Evolutionary conservation across 2,113 vertebrate genomes (phyloP).

Genomic region (Gallinago jamesoni): DNA sequence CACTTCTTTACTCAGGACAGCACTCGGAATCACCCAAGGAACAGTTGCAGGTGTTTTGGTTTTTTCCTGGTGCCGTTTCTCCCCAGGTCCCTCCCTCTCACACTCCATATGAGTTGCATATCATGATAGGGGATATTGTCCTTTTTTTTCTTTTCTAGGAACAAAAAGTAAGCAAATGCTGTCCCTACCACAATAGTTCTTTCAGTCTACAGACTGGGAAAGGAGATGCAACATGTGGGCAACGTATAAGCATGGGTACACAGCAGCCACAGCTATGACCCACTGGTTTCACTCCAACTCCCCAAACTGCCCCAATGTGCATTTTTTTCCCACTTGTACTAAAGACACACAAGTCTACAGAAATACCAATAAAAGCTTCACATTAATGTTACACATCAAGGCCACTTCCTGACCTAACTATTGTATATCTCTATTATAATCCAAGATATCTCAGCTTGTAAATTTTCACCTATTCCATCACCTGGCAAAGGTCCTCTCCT

Average conservation of each 20-base stretch:
- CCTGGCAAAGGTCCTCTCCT: background rate
- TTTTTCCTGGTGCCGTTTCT: background rate
- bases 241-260: accelerated
- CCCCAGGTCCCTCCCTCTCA: background rate
- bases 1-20: background rate
- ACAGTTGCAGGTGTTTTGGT: background rate
- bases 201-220: background rate
- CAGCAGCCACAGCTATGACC: background rate
- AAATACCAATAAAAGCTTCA: background rate
- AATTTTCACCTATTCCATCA: background rate
- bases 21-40: background rate
- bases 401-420: background rate
- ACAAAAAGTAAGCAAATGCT: background rate
- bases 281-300: accelerated
- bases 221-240: background rate
- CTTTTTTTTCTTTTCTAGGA: background rate
- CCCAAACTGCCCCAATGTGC: no score
- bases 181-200: background rate
- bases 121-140: accelerated
- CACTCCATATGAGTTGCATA: background rate
- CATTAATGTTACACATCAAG: background rate
- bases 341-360: background rate
- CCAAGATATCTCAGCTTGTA: background rate
- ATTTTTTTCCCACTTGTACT: no score
- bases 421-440: background rate